phyloP scores from a whole-genome alignment of 2,113 vertebrate species.

The Todiramphus saurophagus region DNA sequence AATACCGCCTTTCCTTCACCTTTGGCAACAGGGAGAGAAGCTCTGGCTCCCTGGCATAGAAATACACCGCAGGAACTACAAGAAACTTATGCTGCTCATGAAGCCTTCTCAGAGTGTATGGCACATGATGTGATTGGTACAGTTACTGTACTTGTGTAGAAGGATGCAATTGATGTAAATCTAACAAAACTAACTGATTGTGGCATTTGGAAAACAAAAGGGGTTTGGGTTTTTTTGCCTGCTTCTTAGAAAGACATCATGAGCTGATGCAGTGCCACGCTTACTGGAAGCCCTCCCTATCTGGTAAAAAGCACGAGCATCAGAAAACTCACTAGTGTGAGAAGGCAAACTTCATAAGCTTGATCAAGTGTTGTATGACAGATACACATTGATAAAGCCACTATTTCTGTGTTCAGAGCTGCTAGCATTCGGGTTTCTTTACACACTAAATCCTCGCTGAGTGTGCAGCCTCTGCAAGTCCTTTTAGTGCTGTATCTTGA shows the following conservation, averaged over 20 bases:
- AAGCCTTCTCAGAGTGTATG: neutral
- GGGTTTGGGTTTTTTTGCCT: neutral
- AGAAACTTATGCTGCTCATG: neutral
- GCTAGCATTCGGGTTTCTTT: neutral
- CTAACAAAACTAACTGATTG: neutral
- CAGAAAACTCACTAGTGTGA: neutral
- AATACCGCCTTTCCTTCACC: neutral
- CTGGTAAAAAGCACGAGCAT: neutral
- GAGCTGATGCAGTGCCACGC: neutral
- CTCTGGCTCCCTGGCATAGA: neutral
- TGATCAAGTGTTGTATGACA: neutral
- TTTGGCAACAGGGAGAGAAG: neutral
- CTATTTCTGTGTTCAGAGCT: neutral
- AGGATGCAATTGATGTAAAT: neutral
- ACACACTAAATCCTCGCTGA: neutral
- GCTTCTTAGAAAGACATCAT: neutral
- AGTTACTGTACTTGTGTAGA: neutral
- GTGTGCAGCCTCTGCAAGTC: neutral
- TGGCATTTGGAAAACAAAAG: neutral
- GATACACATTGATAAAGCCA: neutral
- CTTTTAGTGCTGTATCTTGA: neutral
- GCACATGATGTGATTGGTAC: rapidly evolving
- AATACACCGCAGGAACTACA: neutral
- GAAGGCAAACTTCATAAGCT: neutral
- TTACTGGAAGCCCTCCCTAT: neutral